Conservation (phyloP, 2,797 vertebrate species). For the Hyperoplus lanceolatus region DNA sequence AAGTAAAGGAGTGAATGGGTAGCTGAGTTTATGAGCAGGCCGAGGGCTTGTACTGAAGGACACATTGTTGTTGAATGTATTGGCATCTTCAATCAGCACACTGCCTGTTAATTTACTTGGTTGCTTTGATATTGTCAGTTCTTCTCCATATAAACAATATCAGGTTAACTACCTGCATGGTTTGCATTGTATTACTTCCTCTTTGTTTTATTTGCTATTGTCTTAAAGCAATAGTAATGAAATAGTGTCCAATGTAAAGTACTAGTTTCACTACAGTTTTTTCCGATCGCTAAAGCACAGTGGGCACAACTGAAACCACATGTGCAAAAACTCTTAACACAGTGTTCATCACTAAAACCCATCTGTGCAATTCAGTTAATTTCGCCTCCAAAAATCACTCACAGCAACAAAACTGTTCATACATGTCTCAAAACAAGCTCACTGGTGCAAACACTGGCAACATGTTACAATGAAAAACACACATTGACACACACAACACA, state of each 20-base stretch:
- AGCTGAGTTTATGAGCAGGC: neutral
- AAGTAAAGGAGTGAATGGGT: neutral
- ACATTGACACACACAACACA: no score
- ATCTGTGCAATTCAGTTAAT: no score
- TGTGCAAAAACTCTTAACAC: no score
- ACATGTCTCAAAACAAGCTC: no score
- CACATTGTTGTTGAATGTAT: slow-evolving; percentile 1
- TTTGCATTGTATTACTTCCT: neutral
- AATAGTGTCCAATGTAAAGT: neutral
- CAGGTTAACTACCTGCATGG: neutral
- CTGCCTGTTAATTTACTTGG: neutral
- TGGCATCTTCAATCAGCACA: neutral
- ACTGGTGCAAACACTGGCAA: no score
- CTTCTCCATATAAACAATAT: neutral
- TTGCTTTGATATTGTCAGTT: neutral
- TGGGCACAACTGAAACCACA: no score
- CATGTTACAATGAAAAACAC: no score
- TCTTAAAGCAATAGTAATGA: neutral
- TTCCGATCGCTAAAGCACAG: no score
- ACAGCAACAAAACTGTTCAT: no score
- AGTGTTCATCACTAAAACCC: no score
- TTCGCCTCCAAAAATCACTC: no score
- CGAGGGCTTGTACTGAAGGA: neutral
- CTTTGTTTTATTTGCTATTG: neutral
- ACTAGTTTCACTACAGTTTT: neutral